Base-by-base conservation (phyloP, 2,888 invertebrate species). In the Phalera bucephala region DNA sequence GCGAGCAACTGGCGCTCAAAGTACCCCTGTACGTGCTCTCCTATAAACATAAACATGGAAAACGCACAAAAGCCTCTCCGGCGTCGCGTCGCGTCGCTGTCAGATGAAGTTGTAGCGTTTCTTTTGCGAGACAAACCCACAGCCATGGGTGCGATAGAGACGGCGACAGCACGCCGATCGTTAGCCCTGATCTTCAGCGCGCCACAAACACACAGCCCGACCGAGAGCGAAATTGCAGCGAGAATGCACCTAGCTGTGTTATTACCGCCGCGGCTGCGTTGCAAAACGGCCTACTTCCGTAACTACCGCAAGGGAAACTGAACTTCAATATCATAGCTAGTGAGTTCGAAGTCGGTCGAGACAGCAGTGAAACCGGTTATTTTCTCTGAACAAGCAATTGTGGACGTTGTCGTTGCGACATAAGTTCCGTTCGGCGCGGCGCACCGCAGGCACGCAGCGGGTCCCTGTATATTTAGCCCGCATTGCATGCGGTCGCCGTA, bases 131-230 rank as follows among this genome's bases (percentile, higher is more conserved):
- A 75, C 75, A 63, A 57, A 66, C 60, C 61, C 44, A 58, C 54
- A 50, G 55, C 55, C 52, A 13, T 43, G 61, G 26, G 81, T 67
- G 80, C 59, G 83, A 87, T 66, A 32, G 80, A 69, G 85, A 86
- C 58, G 66, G 72, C 63, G 56, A 52, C 64, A 44, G 59, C 72
- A 65, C 76, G 80, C 79, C 87, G 87, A 89, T 89, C 88, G 89
- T 89, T 89, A 89, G 89, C 89, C 88, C 87, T 89, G 89, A 89
- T 89, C 89, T 89, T 89, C 89, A 89, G 74, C 87, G 87, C 87
- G 88, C 88, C 84, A 89, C 89, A 89, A 88, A 89, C 89, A 89
- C 82, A 89, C 73, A 89, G 82, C 82, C 87, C 88, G 87, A 88
- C 87, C 86, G 89, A 89, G 89, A 89, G 89, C 86, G 89, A 89